Evolutionary conservation across 2,888 invertebrate species (phyloP).

Genomic region (Callyntrura guangdongensis): DNA sequence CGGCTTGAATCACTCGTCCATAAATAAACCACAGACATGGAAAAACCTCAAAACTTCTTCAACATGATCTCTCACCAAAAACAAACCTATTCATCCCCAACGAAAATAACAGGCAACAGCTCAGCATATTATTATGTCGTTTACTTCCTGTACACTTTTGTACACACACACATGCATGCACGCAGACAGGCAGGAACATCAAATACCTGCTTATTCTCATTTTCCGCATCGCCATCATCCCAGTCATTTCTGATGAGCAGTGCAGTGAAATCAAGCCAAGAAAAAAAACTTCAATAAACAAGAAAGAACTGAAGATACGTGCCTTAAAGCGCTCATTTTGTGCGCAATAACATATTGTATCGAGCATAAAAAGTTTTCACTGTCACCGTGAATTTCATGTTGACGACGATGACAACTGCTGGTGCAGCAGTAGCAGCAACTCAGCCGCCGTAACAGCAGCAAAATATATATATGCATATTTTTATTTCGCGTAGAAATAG

Average conservation of each 20-base stretch:
- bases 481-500: slow-evolving; percentile 35
- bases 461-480: slow-evolving; percentile 37
- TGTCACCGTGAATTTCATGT: slow-evolving; percentile 40
- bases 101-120: slow-evolving; percentile 48
- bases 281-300: slow-evolving; percentile 30
- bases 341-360: slow-evolving; percentile 27
- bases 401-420: slow-evolving; percentile 50
- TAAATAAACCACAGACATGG: slow-evolving; percentile 81
- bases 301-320: slow-evolving; percentile 12
- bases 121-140: slow-evolving; percentile 14
- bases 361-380: slow-evolving; percentile 43
- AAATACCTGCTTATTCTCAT: slow-evolving; percentile 69
- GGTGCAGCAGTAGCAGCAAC: slow-evolving; percentile 13
- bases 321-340: slow-evolving; percentile 37
- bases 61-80: slow-evolving; percentile 3
- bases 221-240: slow-evolving; percentile 38
- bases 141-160: neutral
- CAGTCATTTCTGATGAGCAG: slow-evolving; percentile 31
- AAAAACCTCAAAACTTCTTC: slow-evolving; percentile 63
- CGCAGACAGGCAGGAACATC: neutral
- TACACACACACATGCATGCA: neutral
- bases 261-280: slow-evolving; percentile 34
- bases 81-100: slow-evolving; percentile 19
- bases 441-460: too few species aligned
- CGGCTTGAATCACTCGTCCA: slow-evolving; percentile 82